Evolutionary conservation across 2,797 vertebrate species (phyloP), one percentile per base, ranked within the genome.

Genomic region (Notolepis coatsorum): DNA sequence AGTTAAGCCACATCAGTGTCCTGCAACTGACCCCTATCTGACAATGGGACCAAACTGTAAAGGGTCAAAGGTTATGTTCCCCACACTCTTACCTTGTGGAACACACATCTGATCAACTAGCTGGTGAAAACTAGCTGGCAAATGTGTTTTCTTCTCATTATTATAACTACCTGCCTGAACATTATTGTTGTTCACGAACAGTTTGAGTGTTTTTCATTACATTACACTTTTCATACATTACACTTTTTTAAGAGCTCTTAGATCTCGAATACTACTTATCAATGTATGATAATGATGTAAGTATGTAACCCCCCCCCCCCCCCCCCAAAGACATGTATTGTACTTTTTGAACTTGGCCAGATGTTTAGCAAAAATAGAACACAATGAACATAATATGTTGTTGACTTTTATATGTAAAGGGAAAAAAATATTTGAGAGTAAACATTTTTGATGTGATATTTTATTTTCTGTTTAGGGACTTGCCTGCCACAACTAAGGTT

Each of bases 41-140:
- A 74, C 27, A 73, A 82, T 67, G 90, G 91, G 91, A 91, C 90
- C 92, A 92, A 93, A 87, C 68, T 74, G 41, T 77, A 68, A 45
- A 30, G 75, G 73, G 73, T 84, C 71, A 72, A 78, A 71, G 62
- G 39, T 83, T 41, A 52, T 13, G 41, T 71, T 37, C 51, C 69
- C 24, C 73, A 38, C 33, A 66, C 46, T 75, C 31, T 51, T 33
- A 67, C 47, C 57, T 47, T 17, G 35, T 38, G 37, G 38, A 53
- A 43, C 45, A 64, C 45, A 31, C 5, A 49, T 42, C 45, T 51
- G 23, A 49, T 78, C 38, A 33, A 46, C 21, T 24, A 59, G 6
- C 66, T 47, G 24, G 21, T 41, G 43, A 23, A 59, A 43, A 18
- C 31, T 23, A 31, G 21, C 28, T 25, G 13, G 21, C 21, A 52